phyloP scores from a whole-genome alignment of 2,888 invertebrate genomes.

The Cephus pulcher region DNA sequence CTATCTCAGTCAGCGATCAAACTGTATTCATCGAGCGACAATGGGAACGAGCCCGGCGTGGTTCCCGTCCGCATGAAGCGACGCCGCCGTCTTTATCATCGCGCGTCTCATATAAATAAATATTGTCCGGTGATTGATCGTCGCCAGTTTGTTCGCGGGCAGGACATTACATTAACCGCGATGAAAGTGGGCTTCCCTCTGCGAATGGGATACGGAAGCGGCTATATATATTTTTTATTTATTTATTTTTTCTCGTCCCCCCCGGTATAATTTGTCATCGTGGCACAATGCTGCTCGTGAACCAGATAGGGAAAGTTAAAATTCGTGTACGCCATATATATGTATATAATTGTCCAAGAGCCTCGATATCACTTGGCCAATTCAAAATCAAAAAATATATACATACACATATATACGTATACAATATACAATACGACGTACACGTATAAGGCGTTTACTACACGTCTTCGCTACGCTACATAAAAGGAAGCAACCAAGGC shows the following conservation, averaged over 20 bases:
- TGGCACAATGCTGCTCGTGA: slow-evolving; percentile 41
- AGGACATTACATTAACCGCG: slow-evolving; percentile 48
- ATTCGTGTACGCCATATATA: slow-evolving; percentile 40
- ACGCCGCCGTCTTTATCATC: slow-evolving; percentile 27
- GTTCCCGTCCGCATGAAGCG: slow-evolving; percentile 12
- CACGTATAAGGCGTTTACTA: neutral
- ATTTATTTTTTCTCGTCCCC: slow-evolving; percentile 41
- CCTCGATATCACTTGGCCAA: slow-evolving; percentile 15
- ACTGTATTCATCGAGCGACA: slow-evolving; percentile 34
- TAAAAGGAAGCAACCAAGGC: no score
- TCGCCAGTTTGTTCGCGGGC: slow-evolving; percentile 37
- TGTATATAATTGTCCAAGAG: slow-evolving; percentile 32
- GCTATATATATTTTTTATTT: slow-evolving; percentile 4
- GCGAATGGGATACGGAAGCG: neutral
- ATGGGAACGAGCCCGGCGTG: slow-evolving; percentile 26
- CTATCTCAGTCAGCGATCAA: slow-evolving; percentile 32
- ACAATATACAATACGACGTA: no score
- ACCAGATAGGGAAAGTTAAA: slow-evolving; percentile 42
- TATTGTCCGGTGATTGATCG: slow-evolving; percentile 60
- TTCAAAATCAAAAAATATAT: no score
- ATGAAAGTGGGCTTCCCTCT: slow-evolving; percentile 22
- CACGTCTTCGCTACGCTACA: no score
- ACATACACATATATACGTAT: neutral
- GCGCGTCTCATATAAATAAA: slow-evolving; percentile 55
- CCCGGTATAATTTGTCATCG: slow-evolving; percentile 54